phyloP scores from a whole-genome alignment of 2,797 vertebrate genomes.

The Dendrocincla tyrannina region DNA sequence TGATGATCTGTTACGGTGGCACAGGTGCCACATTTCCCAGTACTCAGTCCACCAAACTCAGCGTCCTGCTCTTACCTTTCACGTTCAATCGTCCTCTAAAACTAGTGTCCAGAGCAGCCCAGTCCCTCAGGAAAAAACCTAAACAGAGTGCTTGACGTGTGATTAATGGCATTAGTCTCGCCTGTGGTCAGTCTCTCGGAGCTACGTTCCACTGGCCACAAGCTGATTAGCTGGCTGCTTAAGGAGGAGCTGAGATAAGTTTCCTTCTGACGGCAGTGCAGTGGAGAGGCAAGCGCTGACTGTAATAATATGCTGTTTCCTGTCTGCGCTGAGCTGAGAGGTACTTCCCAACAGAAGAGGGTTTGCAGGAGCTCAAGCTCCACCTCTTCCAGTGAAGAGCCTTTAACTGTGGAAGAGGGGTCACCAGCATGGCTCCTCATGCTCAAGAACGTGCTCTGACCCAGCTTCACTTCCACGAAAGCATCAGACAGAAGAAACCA shows the following conservation, averaged over 20 bases:
- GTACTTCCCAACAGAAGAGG: conserved; percentile 29
- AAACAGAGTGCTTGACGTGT: background rate
- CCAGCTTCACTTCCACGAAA: background rate
- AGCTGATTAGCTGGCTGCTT: conserved; percentile 35
- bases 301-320: conserved; percentile 55
- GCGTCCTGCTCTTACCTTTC: conserved; percentile 45
- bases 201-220: background rate
- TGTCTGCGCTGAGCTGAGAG: conserved; percentile 33
- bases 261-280: conserved; percentile 20
- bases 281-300: conserved; percentile 19
- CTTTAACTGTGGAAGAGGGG: background rate
- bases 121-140: background rate
- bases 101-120: background rate
- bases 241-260: conserved; percentile 38
- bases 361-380: conserved; percentile 25
- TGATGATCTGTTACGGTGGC: background rate
- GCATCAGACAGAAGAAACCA: background rate
- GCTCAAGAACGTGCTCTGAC: background rate
- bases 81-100: conserved; percentile 13
- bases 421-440: background rate
- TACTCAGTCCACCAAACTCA: background rate
- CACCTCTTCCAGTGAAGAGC: conserved; percentile 14
- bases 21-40: background rate
- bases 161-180: background rate
- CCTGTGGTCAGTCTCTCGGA: conserved; percentile 14